These are phyloP conservation scores for Calliphora vicina DNA, from an alignment of 1,140 invertebrate genomes.

Conservation along the genomic window DNA sequence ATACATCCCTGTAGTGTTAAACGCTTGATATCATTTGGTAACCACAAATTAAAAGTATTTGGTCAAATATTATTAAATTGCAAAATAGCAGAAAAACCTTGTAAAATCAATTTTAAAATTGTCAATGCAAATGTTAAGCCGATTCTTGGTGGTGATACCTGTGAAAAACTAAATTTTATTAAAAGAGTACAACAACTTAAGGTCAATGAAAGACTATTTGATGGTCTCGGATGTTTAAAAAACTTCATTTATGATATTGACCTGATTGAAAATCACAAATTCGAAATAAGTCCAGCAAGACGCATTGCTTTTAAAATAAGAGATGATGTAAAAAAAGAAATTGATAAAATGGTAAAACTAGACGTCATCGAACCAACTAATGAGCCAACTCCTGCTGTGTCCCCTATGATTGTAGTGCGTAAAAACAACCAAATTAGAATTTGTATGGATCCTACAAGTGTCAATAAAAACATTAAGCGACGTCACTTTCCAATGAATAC, in stretches of 20 bases:
- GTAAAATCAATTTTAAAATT: background rate
- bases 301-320: background rate
- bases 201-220: background rate
- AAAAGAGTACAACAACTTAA: background rate
- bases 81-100: background rate
- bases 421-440: conserved; percentile 8
- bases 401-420: conserved; percentile 3
- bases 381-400: background rate
- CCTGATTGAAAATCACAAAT: background rate
- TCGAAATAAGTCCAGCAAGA: background rate
- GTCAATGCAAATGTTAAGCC: background rate
- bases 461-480: background rate
- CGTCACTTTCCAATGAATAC: background rate
- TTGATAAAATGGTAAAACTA: conserved; percentile 6
- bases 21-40: background rate
- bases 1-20: background rate
- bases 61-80: background rate
- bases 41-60: background rate
- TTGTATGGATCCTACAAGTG: background rate
- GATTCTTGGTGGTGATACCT: background rate
- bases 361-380: background rate
- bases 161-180: background rate
- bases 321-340: background rate
- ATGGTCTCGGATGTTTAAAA: background rate
- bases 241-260: conserved; percentile 17